These are phyloP conservation scores for Catocala nupta DNA, from an alignment of 2,888 invertebrate genomes.

Conservation along the genomic window DNA sequence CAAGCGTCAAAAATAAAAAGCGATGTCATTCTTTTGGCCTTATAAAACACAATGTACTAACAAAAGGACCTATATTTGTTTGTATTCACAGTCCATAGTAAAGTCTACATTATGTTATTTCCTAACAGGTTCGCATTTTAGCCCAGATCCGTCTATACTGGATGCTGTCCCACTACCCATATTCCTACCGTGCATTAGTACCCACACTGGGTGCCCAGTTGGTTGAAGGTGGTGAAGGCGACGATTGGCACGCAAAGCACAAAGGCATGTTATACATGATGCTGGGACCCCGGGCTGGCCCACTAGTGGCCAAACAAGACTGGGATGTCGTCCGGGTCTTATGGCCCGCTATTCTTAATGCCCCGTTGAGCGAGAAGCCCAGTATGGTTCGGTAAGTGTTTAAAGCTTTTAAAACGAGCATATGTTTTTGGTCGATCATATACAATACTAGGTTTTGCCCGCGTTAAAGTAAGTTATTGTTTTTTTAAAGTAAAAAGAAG, in stretches of 20 bases:
- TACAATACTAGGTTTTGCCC: too few species aligned
- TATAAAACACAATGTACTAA: too few species aligned
- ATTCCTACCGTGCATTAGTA: constrained; percentile 90
- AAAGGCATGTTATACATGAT: constrained; percentile 93
- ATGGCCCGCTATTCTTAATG: constrained; percentile 93
- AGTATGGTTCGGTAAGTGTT: constrained; percentile 88
- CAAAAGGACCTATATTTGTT: too few species aligned
- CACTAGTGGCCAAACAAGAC: constrained; percentile 90
- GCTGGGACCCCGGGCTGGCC: constrained; percentile 89
- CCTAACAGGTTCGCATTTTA: constrained; percentile 84
- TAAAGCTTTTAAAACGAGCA: neutral
- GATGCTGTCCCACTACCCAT: constrained; percentile 89
- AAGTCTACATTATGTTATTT: constrained; percentile 4
- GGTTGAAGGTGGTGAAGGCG: constrained; percentile 78
- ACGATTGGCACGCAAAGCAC: constrained; percentile 79
- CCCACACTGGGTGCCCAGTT: constrained; percentile 89
- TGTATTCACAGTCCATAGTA: too few species aligned
- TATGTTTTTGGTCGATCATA: too few species aligned
- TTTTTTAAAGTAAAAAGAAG: too few species aligned
- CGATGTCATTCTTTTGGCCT: too few species aligned
- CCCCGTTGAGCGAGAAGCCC: constrained; percentile 95
- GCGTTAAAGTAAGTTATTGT: too few species aligned
- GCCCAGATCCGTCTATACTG: constrained; percentile 90
- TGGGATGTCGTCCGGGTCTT: constrained; percentile 91
- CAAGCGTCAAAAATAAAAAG: too few species aligned